Conservation (phyloP, 2,113 vertebrate species). For the Stegostoma tigrinum region DNA sequence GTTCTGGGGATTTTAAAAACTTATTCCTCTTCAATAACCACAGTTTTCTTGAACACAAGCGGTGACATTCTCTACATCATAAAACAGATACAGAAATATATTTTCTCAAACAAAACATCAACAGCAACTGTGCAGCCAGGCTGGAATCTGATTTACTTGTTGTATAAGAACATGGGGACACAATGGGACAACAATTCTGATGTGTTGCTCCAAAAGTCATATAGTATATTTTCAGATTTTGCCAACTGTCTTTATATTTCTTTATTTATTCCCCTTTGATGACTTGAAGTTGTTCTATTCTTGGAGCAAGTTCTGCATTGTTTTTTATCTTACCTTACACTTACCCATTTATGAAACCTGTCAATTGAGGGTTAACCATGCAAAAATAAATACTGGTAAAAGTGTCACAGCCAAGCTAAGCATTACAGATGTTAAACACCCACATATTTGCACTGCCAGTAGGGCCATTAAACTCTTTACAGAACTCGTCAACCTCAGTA, state of each 20-base stretch:
- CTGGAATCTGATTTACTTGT: background rate
- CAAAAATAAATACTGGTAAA: background rate
- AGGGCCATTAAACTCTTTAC: too few relatives aligned
- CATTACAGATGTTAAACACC: too few relatives aligned
- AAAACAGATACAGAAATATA: background rate
- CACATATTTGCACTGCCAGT: too few relatives aligned
- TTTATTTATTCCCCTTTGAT: background rate
- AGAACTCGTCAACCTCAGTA: too few relatives aligned
- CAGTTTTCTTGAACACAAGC: background rate
- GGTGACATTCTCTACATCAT: background rate
- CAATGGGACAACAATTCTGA: background rate
- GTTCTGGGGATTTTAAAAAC: background rate
- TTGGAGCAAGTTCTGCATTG: background rate
- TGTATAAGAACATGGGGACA: background rate
- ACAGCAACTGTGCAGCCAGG: background rate
- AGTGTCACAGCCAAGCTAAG: too few relatives aligned
- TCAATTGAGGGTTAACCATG: background rate
- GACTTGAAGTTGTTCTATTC: background rate
- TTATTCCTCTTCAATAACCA: background rate
- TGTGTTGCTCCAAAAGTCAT: background rate
- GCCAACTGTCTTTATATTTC: background rate
- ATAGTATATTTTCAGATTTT: background rate
- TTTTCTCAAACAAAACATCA: background rate
- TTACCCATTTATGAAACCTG: background rate
- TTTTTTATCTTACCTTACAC: background rate